phyloP scores from a whole-genome alignment of 2,888 invertebrate species.

The Leptinotarsa juncta region DNA sequence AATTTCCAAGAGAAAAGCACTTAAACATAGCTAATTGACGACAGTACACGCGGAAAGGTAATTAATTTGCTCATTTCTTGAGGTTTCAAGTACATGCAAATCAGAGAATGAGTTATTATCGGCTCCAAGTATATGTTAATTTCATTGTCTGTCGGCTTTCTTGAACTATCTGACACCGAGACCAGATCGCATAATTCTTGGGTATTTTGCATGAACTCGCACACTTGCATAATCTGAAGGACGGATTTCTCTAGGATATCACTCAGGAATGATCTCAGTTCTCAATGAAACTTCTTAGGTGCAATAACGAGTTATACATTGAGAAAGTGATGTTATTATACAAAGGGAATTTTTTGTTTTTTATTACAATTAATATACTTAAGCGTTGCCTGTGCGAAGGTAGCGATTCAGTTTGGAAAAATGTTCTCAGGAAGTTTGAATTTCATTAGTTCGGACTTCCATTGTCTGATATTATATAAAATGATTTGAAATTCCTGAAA shows the following conservation, averaged over 20 bases:
- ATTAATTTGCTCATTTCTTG: constrained; percentile 15
- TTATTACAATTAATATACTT: too few relatives aligned
- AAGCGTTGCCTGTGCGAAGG: too few relatives aligned
- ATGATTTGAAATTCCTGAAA: too few relatives aligned
- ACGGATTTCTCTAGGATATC: constrained; percentile 11
- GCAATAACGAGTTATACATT: neutral
- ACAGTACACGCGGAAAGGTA: constrained; percentile 10
- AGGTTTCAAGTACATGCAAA: constrained; percentile 20
- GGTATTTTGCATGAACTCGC: constrained; percentile 25
- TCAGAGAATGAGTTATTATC: constrained; percentile 17
- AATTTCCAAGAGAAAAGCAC: neutral
- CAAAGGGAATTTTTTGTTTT: too few relatives aligned
- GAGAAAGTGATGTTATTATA: neutral
- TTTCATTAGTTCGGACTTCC: too few relatives aligned
- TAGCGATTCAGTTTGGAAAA: too few relatives aligned
- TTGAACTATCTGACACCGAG: constrained; percentile 14
- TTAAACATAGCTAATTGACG: constrained; percentile 4
- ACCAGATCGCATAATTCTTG: constrained; percentile 5
- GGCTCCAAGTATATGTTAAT: constrained; percentile 20
- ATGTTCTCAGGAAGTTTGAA: too few relatives aligned
- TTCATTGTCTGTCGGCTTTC: constrained; percentile 27
- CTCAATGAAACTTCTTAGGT: constrained; percentile 6
- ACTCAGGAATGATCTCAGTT: constrained; percentile 3
- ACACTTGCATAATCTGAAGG: constrained; percentile 22
- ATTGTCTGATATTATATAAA: too few relatives aligned